These are phyloP conservation scores for Polypedilum vanderplanki DNA, from an alignment of 1,140 invertebrate species.

Conservation along the genomic window DNA sequence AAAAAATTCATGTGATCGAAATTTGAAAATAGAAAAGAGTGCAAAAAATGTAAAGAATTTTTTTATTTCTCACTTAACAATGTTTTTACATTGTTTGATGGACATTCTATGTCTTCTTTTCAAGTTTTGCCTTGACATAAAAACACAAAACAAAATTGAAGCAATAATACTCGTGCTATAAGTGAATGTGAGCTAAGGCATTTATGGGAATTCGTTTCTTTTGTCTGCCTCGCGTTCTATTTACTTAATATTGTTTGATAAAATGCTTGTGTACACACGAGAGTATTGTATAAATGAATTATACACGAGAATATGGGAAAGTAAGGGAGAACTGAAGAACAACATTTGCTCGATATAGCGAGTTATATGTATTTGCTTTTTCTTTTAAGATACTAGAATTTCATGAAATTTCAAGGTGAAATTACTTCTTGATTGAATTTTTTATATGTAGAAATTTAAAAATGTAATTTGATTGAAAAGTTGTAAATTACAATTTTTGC, in stretches of 20 bases:
- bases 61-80: not conserved
- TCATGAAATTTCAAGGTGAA: no score
- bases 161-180: not conserved
- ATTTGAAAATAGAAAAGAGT: no score
- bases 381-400: not conserved
- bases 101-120: not conserved
- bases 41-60: not conserved
- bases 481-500: no score
- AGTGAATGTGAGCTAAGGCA: not conserved
- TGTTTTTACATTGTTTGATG: not conserved
- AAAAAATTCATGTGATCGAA: no score
- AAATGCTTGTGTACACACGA: not conserved
- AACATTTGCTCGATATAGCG: conserved; percentile 5
- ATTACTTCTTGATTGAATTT: no score
- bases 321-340: not conserved
- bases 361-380: not conserved
- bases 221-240: conserved; percentile 7
- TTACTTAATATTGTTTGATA: conserved; percentile 13
- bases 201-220: not conserved
- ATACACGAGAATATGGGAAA: not conserved
- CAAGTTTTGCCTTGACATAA: not conserved
- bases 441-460: no score
- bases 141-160: not conserved
- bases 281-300: not conserved
- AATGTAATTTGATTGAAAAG: no score